Percentiles rank a stretch among this genome's conserved stretches.
These are phyloP conservation scores for Stenodera caucasica DNA, from an alignment of 2,888 invertebrate species.

Conservation along the genomic window DNA sequence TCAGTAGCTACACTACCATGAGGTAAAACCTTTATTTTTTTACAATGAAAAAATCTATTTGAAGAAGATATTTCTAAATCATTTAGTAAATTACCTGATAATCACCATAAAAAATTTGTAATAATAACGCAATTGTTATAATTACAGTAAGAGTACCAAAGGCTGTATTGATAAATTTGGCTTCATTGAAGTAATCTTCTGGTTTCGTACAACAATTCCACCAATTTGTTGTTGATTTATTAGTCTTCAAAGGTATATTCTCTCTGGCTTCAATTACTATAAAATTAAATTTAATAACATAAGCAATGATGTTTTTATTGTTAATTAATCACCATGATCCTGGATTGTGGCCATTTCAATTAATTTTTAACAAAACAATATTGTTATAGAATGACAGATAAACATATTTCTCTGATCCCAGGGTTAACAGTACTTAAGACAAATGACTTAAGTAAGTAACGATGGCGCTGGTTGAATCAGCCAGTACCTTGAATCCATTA, in stretches of 20 bases:
- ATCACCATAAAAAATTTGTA: slow-evolving; percentile 73
- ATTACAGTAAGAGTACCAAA: slow-evolving; percentile 68
- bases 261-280: slow-evolving; percentile 57
- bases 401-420: neutral
- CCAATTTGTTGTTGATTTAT: slow-evolving; percentile 43
- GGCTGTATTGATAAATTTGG: slow-evolving; percentile 67
- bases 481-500: neutral
- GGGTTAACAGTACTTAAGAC: neutral
- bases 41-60: slow-evolving; percentile 5
- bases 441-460: slow-evolving; percentile 1
- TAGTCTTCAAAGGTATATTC: slow-evolving; percentile 61
- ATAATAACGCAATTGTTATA: slow-evolving; percentile 70
- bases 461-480: neutral
- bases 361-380: neutral
- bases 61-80: neutral
- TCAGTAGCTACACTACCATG: slow-evolving; percentile 78
- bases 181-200: slow-evolving; percentile 59
- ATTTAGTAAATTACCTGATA: slow-evolving; percentile 69
- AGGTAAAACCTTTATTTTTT: slow-evolving; percentile 59
- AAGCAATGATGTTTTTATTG: neutral
- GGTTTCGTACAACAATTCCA: slow-evolving; percentile 39
- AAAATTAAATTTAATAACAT: neutral
- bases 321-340: neutral
- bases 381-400: neutral
- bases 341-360: neutral